A percentile compares a stretch with the other conserved stretches of the same genome.
phyloP scores from a whole-genome alignment of 2,797 vertebrate species.

The Gymnopithys bicolor region DNA sequence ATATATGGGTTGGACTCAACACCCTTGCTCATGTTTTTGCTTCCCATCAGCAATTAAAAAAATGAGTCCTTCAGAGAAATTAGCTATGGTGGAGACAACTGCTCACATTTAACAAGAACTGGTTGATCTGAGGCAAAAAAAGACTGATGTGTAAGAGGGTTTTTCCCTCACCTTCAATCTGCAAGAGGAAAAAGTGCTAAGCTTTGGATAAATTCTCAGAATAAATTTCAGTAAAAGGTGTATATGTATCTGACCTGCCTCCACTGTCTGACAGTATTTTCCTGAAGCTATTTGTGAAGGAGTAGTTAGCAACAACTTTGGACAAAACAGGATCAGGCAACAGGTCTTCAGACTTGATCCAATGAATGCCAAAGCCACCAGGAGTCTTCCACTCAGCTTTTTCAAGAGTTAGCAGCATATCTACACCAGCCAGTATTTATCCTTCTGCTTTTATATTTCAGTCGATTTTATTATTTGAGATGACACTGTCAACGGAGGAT shows the following conservation, averaged over 20 bases:
- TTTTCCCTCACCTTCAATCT: not conserved
- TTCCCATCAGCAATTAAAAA: not conserved
- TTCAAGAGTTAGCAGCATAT: not conserved
- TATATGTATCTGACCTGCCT: fast-evolving
- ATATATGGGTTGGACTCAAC: not conserved
- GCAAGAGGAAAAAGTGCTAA: not conserved
- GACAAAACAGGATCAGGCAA: not conserved
- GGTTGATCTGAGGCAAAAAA: not conserved
- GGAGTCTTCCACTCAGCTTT: not conserved
- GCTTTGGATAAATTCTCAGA: not conserved
- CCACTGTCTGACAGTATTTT: not conserved
- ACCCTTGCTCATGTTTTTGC: not conserved
- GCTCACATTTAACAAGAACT: not conserved
- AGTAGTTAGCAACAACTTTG: fast-evolving
- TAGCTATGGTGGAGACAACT: not conserved
- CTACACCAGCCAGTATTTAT: not conserved
- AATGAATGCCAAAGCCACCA: not conserved
- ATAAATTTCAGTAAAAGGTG: not conserved
- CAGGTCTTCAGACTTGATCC: not conserved
- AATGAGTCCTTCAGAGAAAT: not conserved
- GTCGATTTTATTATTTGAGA: not conserved
- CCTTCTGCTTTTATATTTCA: not conserved
- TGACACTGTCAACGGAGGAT: fast-evolving
- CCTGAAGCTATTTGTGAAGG: not conserved
- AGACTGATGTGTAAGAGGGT: fast-evolving